Percentiles rank a stretch among this genome's conserved stretches.
Conservation (phyloP, 2,797 vertebrate genomes). For the Epinephelus coioides region DNA sequence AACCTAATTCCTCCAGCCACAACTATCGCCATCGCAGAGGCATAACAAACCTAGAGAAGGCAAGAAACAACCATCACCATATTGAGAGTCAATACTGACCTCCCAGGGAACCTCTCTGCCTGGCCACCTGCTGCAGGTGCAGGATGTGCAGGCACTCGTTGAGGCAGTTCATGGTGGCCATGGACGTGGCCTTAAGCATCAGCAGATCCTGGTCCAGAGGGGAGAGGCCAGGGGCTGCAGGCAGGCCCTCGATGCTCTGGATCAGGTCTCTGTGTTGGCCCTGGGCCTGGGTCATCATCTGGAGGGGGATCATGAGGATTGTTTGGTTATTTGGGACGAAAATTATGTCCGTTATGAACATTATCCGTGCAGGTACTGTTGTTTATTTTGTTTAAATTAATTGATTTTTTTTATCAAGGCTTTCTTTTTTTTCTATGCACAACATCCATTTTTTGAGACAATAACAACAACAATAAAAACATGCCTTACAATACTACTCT, state of each 20-base stretch:
- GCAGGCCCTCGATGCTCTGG: conserved; percentile 95
- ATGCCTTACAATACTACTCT: neutral
- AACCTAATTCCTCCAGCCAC: no score
- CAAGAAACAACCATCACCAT: neutral
- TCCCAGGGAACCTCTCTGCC: conserved; percentile 90
- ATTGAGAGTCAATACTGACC: conserved; percentile 81
- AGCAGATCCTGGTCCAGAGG: conserved; percentile 97
- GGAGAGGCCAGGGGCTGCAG: conserved; percentile 90
- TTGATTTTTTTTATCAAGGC: neutral
- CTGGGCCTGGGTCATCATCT: conserved; percentile 99
- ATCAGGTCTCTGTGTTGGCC: conserved; percentile 96
- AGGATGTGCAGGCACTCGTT: conserved; percentile 98
- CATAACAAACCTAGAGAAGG: neutral
- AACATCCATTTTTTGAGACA: neutral
- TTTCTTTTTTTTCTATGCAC: neutral
- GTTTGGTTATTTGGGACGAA: neutral
- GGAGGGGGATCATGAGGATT: neutral
- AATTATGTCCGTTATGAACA: no score
- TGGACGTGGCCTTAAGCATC: conserved; percentile 98
- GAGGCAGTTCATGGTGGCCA: conserved; percentile 99
- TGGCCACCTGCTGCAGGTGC: conserved; percentile 94
- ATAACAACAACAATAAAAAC: neutral
- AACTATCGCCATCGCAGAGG: neutral
- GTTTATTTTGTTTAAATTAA: neutral
- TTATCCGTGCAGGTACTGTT: no score